Conservation (phyloP, 2,797 vertebrate species). For the Argya squamiceps region DNA sequence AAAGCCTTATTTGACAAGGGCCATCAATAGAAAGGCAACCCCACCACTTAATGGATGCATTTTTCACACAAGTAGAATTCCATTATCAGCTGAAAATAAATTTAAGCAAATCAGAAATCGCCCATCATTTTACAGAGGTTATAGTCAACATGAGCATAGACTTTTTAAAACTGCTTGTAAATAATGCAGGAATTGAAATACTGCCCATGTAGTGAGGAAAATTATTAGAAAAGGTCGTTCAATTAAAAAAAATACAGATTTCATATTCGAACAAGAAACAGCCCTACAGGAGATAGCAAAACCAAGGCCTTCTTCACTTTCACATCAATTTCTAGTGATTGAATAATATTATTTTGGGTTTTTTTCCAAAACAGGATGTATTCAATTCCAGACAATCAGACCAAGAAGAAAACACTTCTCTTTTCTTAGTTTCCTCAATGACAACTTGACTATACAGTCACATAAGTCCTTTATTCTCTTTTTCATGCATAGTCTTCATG, state of each 20-base stretch:
- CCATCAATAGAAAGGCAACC: not conserved
- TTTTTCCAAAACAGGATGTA: not conserved
- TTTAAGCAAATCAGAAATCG: not conserved
- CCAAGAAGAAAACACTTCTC: not conserved
- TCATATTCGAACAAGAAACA: not conserved
- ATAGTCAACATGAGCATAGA: not conserved
- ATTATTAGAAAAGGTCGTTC: not conserved
- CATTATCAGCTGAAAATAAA: not conserved
- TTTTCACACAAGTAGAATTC: not conserved
- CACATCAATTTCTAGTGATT: not conserved
- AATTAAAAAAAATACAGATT: not conserved
- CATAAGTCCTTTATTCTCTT: not conserved
- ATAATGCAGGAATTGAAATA: not conserved
- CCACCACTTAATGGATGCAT: not conserved
- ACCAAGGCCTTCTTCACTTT: not conserved
- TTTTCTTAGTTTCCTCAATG: not conserved
- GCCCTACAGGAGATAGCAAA: not conserved
- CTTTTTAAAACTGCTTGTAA: not conserved
- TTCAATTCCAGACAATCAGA: not conserved
- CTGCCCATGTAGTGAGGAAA: not conserved
- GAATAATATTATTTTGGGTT: not conserved
- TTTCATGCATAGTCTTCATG: not conserved
- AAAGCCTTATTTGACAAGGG: not conserved
- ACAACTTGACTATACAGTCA: not conserved
- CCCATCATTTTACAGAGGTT: not conserved